phyloP scores from a whole-genome alignment of 2,888 invertebrate genomes.

The Orthosia gracilis region DNA sequence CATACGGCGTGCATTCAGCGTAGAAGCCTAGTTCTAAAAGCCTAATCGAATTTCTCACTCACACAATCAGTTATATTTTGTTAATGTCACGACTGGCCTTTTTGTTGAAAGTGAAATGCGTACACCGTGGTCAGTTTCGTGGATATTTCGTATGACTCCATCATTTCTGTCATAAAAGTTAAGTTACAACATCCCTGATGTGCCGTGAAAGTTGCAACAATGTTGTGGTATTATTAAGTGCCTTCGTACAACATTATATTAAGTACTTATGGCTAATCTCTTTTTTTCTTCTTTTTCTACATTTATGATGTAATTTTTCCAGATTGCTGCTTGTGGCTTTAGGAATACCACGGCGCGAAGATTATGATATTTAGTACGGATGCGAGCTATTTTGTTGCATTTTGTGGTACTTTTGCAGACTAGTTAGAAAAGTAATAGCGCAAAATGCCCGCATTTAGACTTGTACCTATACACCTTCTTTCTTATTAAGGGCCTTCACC shows the following conservation, averaged over 20 bases:
- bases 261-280: conserved; percentile 48
- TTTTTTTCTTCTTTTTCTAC: conserved; percentile 39
- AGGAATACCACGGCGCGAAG: conserved; percentile 7
- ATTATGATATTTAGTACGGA: conserved; percentile 45
- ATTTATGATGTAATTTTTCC: conserved; percentile 47
- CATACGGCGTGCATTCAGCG: conserved; percentile 16
- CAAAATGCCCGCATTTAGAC: not conserved
- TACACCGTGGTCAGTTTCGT: conserved; percentile 46
- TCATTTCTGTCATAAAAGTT: conserved; percentile 47
- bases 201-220: conserved; percentile 55
- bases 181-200: conserved; percentile 54
- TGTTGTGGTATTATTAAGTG: conserved; percentile 40
- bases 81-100: conserved; percentile 59
- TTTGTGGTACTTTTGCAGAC: conserved; percentile 31
- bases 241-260: conserved; percentile 42
- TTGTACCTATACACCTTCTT: not conserved
- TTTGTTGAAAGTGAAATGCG: conserved; percentile 68
- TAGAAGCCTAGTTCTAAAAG: conserved; percentile 44
- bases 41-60: conserved; percentile 62
- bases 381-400: conserved; percentile 25
- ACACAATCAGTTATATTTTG: conserved; percentile 54
- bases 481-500: no score
- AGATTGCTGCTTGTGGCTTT: conserved; percentile 43
- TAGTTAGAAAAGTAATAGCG: not conserved
- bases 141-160: conserved; percentile 48